Conservation (phyloP, 2,797 vertebrate genomes). For the Catharus ustulatus region DNA sequence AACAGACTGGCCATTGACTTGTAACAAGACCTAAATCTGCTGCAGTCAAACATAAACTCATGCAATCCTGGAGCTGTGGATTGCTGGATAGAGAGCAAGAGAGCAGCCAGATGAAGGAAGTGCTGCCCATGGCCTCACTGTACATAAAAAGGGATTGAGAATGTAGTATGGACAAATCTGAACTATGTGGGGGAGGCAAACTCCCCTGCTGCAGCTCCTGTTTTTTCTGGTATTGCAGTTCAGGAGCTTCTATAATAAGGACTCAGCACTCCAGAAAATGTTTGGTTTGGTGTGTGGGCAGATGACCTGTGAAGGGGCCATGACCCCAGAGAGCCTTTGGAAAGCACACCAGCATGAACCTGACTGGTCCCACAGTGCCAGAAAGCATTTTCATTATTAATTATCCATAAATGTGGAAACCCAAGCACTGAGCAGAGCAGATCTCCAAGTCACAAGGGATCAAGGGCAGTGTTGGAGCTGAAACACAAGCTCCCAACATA, state of each 20-base stretch:
- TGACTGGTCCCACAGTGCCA: not conserved
- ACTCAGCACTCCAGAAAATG: not conserved
- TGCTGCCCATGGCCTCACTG: not conserved
- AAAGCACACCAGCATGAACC: not conserved
- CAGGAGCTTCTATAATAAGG: not conserved
- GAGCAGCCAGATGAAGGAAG: not conserved
- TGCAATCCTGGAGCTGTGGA: not conserved
- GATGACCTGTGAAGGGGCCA: not conserved
- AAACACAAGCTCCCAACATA: not conserved
- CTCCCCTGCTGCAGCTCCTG: not conserved
- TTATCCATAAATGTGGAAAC: not conserved
- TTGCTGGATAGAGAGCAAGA: not conserved
- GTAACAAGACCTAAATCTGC: not conserved
- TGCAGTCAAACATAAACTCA: not conserved
- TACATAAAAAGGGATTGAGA: not conserved
- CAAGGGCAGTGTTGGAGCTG: not conserved
- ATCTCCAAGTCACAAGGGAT: not conserved
- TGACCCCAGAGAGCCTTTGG: not conserved
- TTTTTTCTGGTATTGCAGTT: not conserved
- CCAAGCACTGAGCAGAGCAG: not conserved
- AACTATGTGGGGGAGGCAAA: not conserved
- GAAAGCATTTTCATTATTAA: not conserved
- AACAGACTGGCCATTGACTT: not conserved
- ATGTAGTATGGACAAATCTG: not conserved
- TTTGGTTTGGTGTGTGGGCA: not conserved